Percentiles rank a stretch among this genome's conserved stretches.
phyloP scores from a whole-genome alignment of 2,797 vertebrate genomes.

The Pipistrellus pygmaeus region DNA sequence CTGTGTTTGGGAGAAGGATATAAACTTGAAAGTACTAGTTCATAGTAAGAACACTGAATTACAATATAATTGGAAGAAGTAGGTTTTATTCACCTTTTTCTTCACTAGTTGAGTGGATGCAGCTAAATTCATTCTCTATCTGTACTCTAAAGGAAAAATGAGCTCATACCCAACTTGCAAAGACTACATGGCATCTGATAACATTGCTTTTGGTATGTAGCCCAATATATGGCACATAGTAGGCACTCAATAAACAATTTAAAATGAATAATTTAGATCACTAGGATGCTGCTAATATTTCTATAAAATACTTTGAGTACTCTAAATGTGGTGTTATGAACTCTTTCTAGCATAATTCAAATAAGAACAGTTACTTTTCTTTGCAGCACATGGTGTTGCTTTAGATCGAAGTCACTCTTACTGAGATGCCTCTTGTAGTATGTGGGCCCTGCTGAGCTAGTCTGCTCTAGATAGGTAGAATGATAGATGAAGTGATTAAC shows the following conservation, averaged over 20 bases:
- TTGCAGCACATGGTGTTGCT: background rate
- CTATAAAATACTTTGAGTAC: background rate
- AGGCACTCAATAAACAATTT: background rate
- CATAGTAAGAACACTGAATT: background rate
- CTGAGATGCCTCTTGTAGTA: conserved; percentile 14
- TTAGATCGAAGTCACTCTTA: conserved; percentile 50
- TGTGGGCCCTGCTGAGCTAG: background rate
- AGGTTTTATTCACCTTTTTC: background rate
- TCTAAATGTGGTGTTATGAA: background rate
- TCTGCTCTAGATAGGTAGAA: conserved; percentile 8
- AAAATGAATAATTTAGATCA: background rate
- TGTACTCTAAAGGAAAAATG: background rate
- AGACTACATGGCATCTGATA: background rate
- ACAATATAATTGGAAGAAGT: background rate
- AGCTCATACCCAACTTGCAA: background rate
- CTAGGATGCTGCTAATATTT: background rate
- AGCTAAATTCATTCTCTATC: background rate
- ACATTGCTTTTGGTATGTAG: background rate
- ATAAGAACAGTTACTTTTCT: background rate
- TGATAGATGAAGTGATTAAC: conserved; percentile 43
- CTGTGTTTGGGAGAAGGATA: background rate
- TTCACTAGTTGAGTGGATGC: background rate
- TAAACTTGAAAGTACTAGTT: background rate
- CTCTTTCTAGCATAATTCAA: conserved; percentile 31
- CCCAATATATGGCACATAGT: background rate